Evolutionary conservation across 1,140 invertebrate species (phyloP), one percentile per base, ranked within the genome.

Genomic region (Ceratosolen fusciceps): DNA sequence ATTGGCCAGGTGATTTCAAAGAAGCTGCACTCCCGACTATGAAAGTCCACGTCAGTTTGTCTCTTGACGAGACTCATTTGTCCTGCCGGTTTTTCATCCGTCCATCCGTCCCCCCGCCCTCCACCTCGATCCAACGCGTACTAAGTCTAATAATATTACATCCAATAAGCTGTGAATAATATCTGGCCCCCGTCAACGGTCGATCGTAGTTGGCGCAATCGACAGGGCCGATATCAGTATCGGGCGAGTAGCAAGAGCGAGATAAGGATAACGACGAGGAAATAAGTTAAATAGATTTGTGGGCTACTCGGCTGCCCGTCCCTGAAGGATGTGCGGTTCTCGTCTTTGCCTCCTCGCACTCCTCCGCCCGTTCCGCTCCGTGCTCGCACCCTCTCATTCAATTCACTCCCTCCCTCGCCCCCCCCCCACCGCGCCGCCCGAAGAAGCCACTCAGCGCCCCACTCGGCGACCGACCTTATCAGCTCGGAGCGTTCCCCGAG

Each of bases 331-430:
- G 67, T 49, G 67, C 8, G 65, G 24, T 37, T 39, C 16, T 43
- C 49, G 77, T 71, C 74, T 80, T 79, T 43, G 52, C 16, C 74
- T 65, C 16, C 19, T 49, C 58, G 65, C n/a, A 19, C 37, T 34
- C 24, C 67, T 31, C 54, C 24, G 3, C n/a, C 54, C 21, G 34
- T 4, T 19, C 19, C 71, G 2, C 71, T 24, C 0, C 9, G 52
- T 16, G 56, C 19, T 7, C 31, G n/a, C 24, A 5, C 54, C 19
- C 24, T 5, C 24, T 29, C 29, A 3, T 24, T 8, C 2, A 26
- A 16, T 58, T 10, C n/a, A 1, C n/a, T 56, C 24, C 21, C 14
- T 24, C 7, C 49, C 16, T 8, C 4, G 39, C 24, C 16, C 21
- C 4, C 37, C 62, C 24, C n/a, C 56, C 56, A 10, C 56, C 24